phyloP scores from a whole-genome alignment of 2,797 vertebrate genomes.

The Peromyscus aztecus region DNA sequence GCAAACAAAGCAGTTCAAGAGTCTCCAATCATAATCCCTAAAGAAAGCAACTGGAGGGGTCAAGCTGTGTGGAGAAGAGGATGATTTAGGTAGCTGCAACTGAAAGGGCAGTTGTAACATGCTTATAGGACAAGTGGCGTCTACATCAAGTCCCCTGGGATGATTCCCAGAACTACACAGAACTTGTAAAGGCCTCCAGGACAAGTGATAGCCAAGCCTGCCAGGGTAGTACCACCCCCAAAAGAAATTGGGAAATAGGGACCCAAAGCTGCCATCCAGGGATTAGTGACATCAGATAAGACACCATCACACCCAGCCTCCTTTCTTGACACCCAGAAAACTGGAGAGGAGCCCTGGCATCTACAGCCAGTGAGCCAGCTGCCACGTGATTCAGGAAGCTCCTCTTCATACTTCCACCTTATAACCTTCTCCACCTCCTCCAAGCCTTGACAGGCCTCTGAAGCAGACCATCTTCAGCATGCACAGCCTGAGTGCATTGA shows the following conservation, averaged over 20 bases:
- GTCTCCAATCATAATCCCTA: neutral
- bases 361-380: neutral
- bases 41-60: neutral
- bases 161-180: neutral
- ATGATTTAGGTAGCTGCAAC: neutral
- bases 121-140: neutral
- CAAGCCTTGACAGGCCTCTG: neutral
- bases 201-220: neutral
- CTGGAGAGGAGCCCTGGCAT: neutral
- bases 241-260: constrained; percentile 16
- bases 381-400: neutral
- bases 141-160: neutral
- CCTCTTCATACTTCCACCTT: neutral
- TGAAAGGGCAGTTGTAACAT: neutral
- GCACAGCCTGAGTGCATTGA: neutral
- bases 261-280: neutral
- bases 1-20: neutral
- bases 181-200: neutral
- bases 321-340: constrained; percentile 32
- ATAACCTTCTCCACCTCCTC: neutral
- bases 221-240: neutral
- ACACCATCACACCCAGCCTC: neutral
- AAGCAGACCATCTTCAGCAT: neutral
- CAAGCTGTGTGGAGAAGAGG: neutral
- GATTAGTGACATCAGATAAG: neutral